Base-by-base conservation (phyloP, 1,140 invertebrate species). In the Cotesia vestalis region DNA sequence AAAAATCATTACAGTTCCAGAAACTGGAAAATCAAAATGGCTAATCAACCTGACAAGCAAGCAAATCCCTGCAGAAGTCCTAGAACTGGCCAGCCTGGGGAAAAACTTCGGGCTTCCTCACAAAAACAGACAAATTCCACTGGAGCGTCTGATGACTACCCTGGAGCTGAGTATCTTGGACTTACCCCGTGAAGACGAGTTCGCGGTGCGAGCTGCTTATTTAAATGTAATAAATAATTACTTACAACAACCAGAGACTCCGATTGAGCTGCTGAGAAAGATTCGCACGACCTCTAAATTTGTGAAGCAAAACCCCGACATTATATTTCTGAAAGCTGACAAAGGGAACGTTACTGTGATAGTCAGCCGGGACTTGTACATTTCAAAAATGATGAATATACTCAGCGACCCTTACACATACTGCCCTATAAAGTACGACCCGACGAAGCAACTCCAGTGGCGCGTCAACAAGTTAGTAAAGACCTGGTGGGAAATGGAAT, bases 311-410 rank as follows among this genome's bases (percentile, higher is more conserved):
- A 66, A 77, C 40, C 35, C 61, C 3, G 40, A 75, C 9, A 74
- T 78, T 14, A 20, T 77, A 14, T 73, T 79, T 35, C 68, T 75
- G 2, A 64, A 62, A 68, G 75, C 78, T 40, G 80, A 79, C 27
- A 81, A 81, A 72, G 77, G 78, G 5, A 79, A 78, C 52, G 62
- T 72, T 1, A 79, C 75, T 4, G 78, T 79, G 0, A 60, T 75
- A 20, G 35, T 81, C 12, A 20, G 76, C 3, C 74, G 34, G 57
- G 9, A 69, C 6, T 66, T 68, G 0, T 80, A 80, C 55, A 63
- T 69, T 3, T 4, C 20, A 11, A 78, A 80, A 69, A 76, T 78
- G 57, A 20, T 68, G 4, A 35, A 52, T 4, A 20, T 78, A 8
- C 53, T 79, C 0, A 17, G 70, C 0, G 70, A 77, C 46, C 6